Conservation (phyloP, 1,140 invertebrate species). For the Pseudachorutes palmiensis region DNA sequence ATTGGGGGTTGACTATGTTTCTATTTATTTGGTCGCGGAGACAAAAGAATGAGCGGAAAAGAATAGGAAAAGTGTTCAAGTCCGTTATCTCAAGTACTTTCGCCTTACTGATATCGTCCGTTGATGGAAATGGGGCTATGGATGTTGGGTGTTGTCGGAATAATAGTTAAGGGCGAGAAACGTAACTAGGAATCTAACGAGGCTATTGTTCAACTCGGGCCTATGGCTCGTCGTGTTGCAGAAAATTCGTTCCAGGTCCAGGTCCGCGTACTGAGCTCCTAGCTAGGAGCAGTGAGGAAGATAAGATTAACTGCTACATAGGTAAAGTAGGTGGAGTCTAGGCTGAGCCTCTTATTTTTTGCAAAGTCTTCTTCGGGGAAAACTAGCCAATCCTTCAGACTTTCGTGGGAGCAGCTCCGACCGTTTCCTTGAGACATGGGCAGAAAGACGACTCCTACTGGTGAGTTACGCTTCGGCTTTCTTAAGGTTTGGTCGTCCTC, state of each 20-base stretch:
- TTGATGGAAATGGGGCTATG: background rate
- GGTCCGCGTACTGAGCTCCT: too few species aligned
- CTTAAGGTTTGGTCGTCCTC: constrained; percentile 3
- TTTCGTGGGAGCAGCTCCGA: background rate
- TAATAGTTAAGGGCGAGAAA: too few species aligned
- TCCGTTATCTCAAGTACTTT: constrained; percentile 4
- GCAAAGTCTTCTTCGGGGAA: constrained; percentile 10
- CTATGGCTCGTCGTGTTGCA: too few species aligned
- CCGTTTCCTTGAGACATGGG: constrained; percentile 5
- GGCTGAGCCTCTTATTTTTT: constrained; percentile 6
- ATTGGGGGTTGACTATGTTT: too few species aligned
- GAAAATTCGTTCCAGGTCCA: too few species aligned
- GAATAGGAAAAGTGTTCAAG: background rate
- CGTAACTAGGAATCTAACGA: too few species aligned
- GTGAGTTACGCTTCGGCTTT: background rate
- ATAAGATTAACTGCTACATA: background rate
- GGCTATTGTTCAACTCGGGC: too few species aligned
- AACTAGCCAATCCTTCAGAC: constrained; percentile 10
- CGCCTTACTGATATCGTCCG: background rate
- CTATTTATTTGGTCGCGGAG: background rate
- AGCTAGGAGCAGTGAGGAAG: background rate
- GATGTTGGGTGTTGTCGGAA: background rate
- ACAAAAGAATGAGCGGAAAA: constrained; percentile 7
- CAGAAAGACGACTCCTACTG: background rate
- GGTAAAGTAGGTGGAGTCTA: constrained; percentile 1